Percentiles rank a stretch among this genome's conserved stretches.
phyloP scores from a whole-genome alignment of 2,888 invertebrate species.

The Drosophila silvestris region DNA sequence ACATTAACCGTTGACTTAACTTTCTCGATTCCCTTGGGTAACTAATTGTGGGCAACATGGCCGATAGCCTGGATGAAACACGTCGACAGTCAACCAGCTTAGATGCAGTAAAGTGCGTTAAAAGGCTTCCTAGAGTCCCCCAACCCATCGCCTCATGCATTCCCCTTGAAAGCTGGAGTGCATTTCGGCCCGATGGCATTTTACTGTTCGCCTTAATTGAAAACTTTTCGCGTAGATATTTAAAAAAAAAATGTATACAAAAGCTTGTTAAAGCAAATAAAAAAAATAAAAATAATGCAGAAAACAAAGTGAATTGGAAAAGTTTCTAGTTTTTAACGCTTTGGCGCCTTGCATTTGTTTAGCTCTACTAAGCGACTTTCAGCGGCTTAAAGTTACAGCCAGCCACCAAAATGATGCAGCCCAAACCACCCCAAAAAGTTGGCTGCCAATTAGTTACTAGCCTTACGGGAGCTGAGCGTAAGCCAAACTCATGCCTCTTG shows the following conservation, averaged over 20 bases:
- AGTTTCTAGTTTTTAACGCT: slow-evolving; percentile 77
- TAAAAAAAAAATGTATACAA: slow-evolving; percentile 49
- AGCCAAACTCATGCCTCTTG: slow-evolving; percentile 11
- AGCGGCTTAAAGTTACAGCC: slow-evolving; percentile 58
- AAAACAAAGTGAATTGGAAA: slow-evolving; percentile 71
- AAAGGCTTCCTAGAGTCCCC: slow-evolving; percentile 50
- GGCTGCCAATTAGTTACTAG: slow-evolving; percentile 61
- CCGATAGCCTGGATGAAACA: slow-evolving; percentile 62
- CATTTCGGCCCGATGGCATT: slow-evolving; percentile 58
- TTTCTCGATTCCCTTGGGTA: slow-evolving; percentile 41
- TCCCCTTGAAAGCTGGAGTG: slow-evolving; percentile 28
- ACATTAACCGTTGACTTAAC: slow-evolving; percentile 39
- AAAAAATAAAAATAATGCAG: slow-evolving; percentile 20
- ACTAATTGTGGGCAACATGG: slow-evolving; percentile 70
- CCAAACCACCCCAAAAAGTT: slow-evolving; percentile 46
- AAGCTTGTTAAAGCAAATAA: slow-evolving; percentile 14
- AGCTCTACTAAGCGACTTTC: slow-evolving; percentile 53
- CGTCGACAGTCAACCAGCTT: slow-evolving; percentile 31
- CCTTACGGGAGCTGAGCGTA: slow-evolving; percentile 19
- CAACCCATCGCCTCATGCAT: not conserved
- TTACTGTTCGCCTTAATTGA: slow-evolving; percentile 76
- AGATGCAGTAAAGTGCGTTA: slow-evolving; percentile 43
- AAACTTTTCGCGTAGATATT: slow-evolving; percentile 73
- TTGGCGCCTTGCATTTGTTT: slow-evolving; percentile 74
- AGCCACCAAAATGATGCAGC: slow-evolving; percentile 13